Conservation (phyloP, 1,140 invertebrate species). For the Camponotus vicinus region DNA sequence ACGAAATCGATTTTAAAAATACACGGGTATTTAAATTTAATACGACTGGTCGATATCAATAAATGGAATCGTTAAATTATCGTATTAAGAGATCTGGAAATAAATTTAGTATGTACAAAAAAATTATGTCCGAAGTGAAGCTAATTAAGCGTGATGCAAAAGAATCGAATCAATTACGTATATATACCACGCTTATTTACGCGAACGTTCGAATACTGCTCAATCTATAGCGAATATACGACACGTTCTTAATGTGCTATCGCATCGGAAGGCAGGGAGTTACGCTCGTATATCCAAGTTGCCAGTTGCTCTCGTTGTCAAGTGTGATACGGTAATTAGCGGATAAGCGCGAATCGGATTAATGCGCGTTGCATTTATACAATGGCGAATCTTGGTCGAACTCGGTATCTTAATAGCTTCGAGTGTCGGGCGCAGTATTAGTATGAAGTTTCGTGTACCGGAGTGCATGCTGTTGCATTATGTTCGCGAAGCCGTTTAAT, state of each 20-base stretch:
- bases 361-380: slow-evolving; percentile 58
- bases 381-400: slow-evolving; percentile 70
- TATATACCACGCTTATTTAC: not conserved
- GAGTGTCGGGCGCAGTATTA: slow-evolving; percentile 61
- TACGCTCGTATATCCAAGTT: slow-evolving; percentile 52
- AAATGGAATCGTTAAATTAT: not conserved
- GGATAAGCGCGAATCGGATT: slow-evolving; percentile 70
- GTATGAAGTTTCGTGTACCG: slow-evolving; percentile 61
- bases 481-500: slow-evolving; percentile 56
- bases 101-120: slow-evolving; percentile 10
- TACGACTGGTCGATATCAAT: not conserved
- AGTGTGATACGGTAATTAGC: slow-evolving; percentile 70
- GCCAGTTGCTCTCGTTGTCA: slow-evolving; percentile 56
- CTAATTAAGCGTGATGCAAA: not conserved
- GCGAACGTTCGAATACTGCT: not conserved
- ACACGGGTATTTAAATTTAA: slow-evolving; percentile 1
- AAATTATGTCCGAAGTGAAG: not conserved
- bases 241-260: slow-evolving; percentile 23
- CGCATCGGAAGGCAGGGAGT: slow-evolving; percentile 30
- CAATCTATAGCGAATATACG: not conserved
- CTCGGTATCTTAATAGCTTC: slow-evolving; percentile 74
- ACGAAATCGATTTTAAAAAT: not conserved
- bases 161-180: not conserved
- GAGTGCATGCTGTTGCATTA: slow-evolving; percentile 53
- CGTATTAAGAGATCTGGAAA: not conserved